Evolutionary conservation across 2,113 vertebrate species (phyloP), one percentile per base, ranked within the genome.

Genomic region (Phrynosoma blainvillii): DNA sequence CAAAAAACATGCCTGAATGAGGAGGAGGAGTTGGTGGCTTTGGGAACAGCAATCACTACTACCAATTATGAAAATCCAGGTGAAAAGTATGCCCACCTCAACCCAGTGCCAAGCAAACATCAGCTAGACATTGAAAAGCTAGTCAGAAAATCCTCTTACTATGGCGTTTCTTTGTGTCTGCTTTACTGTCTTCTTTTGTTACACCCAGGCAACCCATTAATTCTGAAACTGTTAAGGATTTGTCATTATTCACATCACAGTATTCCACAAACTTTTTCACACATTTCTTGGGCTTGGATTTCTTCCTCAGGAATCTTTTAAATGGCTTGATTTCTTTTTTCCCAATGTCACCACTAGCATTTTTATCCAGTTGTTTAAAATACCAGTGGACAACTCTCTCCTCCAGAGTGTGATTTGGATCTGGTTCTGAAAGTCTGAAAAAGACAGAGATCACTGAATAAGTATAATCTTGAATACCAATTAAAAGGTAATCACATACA

Each of bases 321-420:
- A 99, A 98, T 6, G 98, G 98, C 76, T 99, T 99, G 92, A 99
- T 98, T 95, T 99, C 99, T 92, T 99, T 99, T 92, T 99, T 99
- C 84, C 98, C 98, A 0, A 99, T 98, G 94, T 99, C 98, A 0
- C 99, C 98, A 0, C 97, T 99, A 88, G 96, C 94, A 89, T 99
- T 99, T 94, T 98, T 99, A 92, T 99, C 99, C 5, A 99, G 97
- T 78, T 98, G 97, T 70, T 97, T 98, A 96, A 99, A 99, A 91
- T 99, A 99, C 98, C 99, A 99, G 32, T 98, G 98, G 25, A 99
- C 98, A 4, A 99, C 99, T 84, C 99, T 95, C 94, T 99, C 99
- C 91, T 99, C 99, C 92, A 99, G 96, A 8, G 98, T 99, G 92
- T 99, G 99, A 94, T 96, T 99, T 90, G 98, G 99, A 94, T 99